Percentiles rank a stretch among this genome's conserved stretches.
phyloP scores from a whole-genome alignment of 1,140 invertebrate genomes.

The Odontomachus brunneus region DNA sequence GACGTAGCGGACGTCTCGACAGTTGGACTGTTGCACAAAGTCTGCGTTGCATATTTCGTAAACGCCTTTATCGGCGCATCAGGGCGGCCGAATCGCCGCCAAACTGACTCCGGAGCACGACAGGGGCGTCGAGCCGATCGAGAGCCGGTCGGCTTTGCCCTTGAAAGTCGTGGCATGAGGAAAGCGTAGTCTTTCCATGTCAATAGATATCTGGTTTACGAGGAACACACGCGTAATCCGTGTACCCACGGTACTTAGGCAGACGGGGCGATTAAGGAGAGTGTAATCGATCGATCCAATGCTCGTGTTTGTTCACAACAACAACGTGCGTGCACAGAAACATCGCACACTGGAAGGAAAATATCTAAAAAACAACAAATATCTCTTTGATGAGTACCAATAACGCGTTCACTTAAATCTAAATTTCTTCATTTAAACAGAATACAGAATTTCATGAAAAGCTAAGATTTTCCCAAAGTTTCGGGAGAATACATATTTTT shows the following conservation, averaged over 20 bases:
- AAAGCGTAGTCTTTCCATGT: constrained; percentile 68
- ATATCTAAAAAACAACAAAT: too few relatives aligned
- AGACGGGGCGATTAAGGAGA: constrained; percentile 57
- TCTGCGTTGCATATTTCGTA: neutral
- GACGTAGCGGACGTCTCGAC: neutral
- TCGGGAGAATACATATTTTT: too few relatives aligned
- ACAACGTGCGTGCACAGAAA: neutral
- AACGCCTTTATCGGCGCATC: neutral
- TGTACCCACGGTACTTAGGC: constrained; percentile 57
- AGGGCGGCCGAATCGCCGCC: constrained; percentile 29
- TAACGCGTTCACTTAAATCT: too few relatives aligned
- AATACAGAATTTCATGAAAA: too few relatives aligned
- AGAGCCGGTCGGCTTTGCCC: constrained; percentile 55
- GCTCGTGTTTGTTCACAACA: constrained; percentile 54
- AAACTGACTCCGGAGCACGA: constrained; percentile 24
- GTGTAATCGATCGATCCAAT: constrained; percentile 73
- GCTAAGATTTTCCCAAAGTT: too few relatives aligned
- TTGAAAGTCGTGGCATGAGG: constrained; percentile 66
- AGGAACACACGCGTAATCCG: constrained; percentile 52
- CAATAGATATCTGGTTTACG: constrained; percentile 69
- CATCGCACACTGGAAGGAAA: too few relatives aligned
- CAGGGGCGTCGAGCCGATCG: constrained; percentile 31
- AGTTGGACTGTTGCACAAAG: neutral
- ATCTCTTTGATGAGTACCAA: too few relatives aligned
- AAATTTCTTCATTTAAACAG: too few relatives aligned